These are phyloP conservation scores for Athetis lepigone DNA, from an alignment of 2,888 invertebrate genomes.

Conservation along the genomic window DNA sequence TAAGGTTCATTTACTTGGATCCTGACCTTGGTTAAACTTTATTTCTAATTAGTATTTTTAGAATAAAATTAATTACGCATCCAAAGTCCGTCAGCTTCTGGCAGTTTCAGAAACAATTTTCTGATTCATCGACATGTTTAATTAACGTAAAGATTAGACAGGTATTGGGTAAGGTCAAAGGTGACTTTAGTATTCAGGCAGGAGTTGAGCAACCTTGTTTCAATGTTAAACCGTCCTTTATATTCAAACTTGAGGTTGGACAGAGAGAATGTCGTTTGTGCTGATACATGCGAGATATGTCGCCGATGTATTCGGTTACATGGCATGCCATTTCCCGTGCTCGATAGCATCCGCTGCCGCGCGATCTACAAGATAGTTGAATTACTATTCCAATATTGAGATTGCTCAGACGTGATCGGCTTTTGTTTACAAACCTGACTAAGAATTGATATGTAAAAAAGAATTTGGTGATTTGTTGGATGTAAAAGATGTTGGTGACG, in stretches of 20 bases:
- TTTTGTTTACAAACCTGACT: slow-evolving; percentile 7
- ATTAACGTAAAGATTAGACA: slow-evolving; percentile 5
- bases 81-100: slow-evolving; percentile 27
- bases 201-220: background rate
- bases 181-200: background rate
- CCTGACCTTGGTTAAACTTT: background rate
- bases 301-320: slow-evolving; percentile 46
- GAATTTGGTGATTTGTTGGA: background rate
- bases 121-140: background rate
- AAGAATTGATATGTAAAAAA: background rate
- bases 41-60: slow-evolving; percentile 6
- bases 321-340: slow-evolving; percentile 58
- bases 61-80: slow-evolving; percentile 9
- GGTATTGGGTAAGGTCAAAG: background rate
- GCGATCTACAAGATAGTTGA: slow-evolving; percentile 46
- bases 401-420: slow-evolving; percentile 5
- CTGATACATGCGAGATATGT: slow-evolving; percentile 48
- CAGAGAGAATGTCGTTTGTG: slow-evolving; percentile 16
- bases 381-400: slow-evolving; percentile 33
- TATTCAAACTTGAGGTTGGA: background rate
- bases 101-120: slow-evolving; percentile 21
- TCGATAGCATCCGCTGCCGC: slow-evolving; percentile 53
- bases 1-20: too few relatives aligned
- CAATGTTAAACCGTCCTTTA: background rate
- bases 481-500: background rate